Evolutionary conservation across 2,797 vertebrate species (phyloP).

Genomic region (Sebastolobus alascanus): DNA sequence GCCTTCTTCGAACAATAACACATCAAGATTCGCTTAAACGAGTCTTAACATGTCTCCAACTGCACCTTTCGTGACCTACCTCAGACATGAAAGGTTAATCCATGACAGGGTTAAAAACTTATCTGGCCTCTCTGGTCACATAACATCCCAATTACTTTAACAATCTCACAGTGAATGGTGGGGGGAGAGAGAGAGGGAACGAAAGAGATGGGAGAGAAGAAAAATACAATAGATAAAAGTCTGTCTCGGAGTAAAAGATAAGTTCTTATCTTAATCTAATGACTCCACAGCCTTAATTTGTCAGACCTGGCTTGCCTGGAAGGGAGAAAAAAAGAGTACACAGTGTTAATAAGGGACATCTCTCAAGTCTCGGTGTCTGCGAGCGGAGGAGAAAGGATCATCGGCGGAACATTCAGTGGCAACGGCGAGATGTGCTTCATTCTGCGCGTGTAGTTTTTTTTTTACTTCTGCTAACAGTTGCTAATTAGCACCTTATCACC

Average conservation of each 20-base stretch:
- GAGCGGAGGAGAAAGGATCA: conserved; percentile 87
- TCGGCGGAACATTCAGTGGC: conserved; percentile 87
- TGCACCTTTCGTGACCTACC: conserved; percentile 75
- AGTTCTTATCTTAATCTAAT: conserved; percentile 99
- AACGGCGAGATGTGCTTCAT: conserved; percentile 88
- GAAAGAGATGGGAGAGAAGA: conserved; percentile 73
- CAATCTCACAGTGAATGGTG: conserved; percentile 80
- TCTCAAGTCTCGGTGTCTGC: conserved; percentile 91
- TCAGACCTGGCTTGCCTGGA: conserved; percentile 90
- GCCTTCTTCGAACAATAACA: conserved; percentile 46
- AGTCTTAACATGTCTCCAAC: conserved; percentile 77
- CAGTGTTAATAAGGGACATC: conserved; percentile 91
- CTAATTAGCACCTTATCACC: conserved; percentile 89
- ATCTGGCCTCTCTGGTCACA: conserved; percentile 81
- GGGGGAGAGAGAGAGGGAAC: not conserved
- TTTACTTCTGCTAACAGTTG: conserved; percentile 84
- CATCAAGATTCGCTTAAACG: conserved; percentile 76
- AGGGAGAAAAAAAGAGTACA: conserved; percentile 75
- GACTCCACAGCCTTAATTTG: conserved; percentile 97
- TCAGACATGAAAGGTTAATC: conserved; percentile 77
- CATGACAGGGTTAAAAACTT: conserved; percentile 85
- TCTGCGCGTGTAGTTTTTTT: conserved; percentile 79
- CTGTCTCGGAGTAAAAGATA: conserved; percentile 94
- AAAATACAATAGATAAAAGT: conserved; percentile 96
- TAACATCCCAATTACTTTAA: conserved; percentile 94